Evolutionary conservation across 2,113 vertebrate genomes (phyloP).

Genomic region (Electrona antarctica): DNA sequence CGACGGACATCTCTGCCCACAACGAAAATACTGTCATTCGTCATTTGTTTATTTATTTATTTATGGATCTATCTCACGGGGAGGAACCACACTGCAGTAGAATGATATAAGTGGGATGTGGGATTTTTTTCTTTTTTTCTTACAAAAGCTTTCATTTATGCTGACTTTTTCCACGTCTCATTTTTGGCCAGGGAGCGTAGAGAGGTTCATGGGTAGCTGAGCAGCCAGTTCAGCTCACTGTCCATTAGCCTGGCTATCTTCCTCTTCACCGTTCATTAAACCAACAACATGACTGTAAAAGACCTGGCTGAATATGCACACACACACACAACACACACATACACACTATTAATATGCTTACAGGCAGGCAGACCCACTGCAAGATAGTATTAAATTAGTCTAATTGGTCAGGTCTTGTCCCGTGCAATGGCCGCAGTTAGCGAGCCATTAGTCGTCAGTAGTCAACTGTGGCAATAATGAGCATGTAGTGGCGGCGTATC

Average conservation of each 20-base stretch:
- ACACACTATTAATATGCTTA: slow-evolving; percentile 27
- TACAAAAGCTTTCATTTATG: background rate
- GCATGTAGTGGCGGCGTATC: slow-evolving; percentile 44
- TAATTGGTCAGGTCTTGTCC: slow-evolving; percentile 64
- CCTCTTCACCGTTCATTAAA: slow-evolving; percentile 61
- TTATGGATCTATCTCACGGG: no score
- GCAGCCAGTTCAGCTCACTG: slow-evolving; percentile 45
- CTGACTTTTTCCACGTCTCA: slow-evolving; percentile 44
- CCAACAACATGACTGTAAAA: slow-evolving; percentile 42
- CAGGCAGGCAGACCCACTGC: slow-evolving; percentile 22
- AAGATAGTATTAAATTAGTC: slow-evolving; percentile 57
- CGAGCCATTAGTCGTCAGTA: slow-evolving; percentile 57
- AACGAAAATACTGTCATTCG: slow-evolving; percentile 1
- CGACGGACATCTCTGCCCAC: slow-evolving; percentile 67
- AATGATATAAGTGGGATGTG: no score
- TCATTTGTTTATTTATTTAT: no score
- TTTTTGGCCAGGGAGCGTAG: slow-evolving; percentile 41
- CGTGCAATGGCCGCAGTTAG: slow-evolving; percentile 46
- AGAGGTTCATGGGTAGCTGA: slow-evolving; percentile 49
- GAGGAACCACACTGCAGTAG: no score
- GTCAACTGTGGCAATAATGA: slow-evolving; percentile 54
- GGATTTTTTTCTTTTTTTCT: no score
- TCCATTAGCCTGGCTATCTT: slow-evolving; percentile 51
- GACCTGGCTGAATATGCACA: slow-evolving; percentile 28
- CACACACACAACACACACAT: slow-evolving; percentile 17